Evolutionary conservation across 2,113 vertebrate genomes (phyloP), one percentile per base, ranked within the genome.

Genomic region (Mustelus asterias): DNA sequence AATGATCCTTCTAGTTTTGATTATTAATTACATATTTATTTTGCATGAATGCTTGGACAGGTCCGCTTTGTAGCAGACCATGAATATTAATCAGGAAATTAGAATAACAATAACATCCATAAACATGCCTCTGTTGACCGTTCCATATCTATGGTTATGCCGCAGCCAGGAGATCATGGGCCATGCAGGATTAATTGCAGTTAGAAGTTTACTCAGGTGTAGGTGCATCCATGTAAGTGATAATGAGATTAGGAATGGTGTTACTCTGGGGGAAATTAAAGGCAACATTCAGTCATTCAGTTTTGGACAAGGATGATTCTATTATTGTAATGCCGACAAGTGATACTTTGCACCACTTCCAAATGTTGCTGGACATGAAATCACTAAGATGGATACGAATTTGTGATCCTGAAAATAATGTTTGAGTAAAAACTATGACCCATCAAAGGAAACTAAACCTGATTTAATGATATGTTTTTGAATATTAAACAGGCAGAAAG

Each of bases 81-180:
- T 67, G 33, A n/a, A 67, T 65, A 65, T 67, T 93, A 93, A 93
- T 20, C 90, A 65, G 33, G n/a, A n/a, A 92, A 92, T 92, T 92
- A 37, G 60, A 65, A 93, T 67, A 65, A 65, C 60, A 93, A 65
- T 41, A 90, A 60, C 29, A n/a, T 9, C 54, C 24, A 89, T 93
- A 93, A 93, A 93, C n/a, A 93, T 65, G 11, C 41, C 54, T n/a
- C 88, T 26, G 29, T 60, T 33, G 89, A 33, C 5, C 5, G 11
- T 92, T 16, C 54, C 29, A 18, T 92, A 24, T 60, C 29, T 16
- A 63, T 92, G 54, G 58, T 63, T 63, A 33, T 60, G 29, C 33
- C n/a, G 29, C 58, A 92, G 54, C 41, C 29, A 92, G 14, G 58
- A 60, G 13, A 92, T 29, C 54, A 63, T 29, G 58, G 89, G 18